Evolutionary conservation across 2,113 vertebrate species (phyloP), one percentile per base, ranked within the genome.

Genomic region (Nipponia nippon): DNA sequence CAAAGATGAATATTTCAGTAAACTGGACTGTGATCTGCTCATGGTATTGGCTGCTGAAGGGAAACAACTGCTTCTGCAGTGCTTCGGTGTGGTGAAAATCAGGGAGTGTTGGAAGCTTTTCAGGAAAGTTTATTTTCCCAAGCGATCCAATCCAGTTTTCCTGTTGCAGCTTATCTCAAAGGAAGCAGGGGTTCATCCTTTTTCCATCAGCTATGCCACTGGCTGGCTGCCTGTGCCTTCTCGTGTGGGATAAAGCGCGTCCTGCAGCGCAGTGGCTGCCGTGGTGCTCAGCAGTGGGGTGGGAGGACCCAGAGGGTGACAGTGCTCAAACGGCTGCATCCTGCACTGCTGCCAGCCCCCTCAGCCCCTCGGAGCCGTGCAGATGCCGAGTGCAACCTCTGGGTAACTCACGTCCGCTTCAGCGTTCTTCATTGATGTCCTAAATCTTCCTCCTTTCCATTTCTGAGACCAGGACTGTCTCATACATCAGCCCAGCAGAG

Each of bases 231-330:
- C 65, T 4, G 7, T 21, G n/a, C 42, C 55, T 34, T 25, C 49
- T 29, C 5, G 4, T 1, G 4, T 1, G 0, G 59, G 44, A 36
- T 2, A 6, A 20, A 21, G 50, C 6, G 6, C 20, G n/a, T 34
- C 23, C 56, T 11, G 76, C 49, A 16, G 58, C 8, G 9, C 42
- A 20, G 53, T 7, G 4, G 1, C 46, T 5, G 34, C 71, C 9
- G 4, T 1, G 17, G 52, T 9, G 36, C 47, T 53, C 13, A 2
- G n/a, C 7, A 3, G 19, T 2, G 11, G 26, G 49, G 10, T 2
- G 34, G 29, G 40, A 10, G 16, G 38, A 4, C 10, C 8, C 11
- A 1, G 55, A 15, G 32, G 38, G 8, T n/a, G n/a, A 2, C 11
- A 2, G 56, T 3, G 10, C 4, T 63, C 3, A 1, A 40, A 2